Percentiles rank a stretch among this genome's conserved stretches.
These are phyloP conservation scores for Eupelmus urozonus DNA, from an alignment of 2,888 invertebrate species.

Conservation along the genomic window DNA sequence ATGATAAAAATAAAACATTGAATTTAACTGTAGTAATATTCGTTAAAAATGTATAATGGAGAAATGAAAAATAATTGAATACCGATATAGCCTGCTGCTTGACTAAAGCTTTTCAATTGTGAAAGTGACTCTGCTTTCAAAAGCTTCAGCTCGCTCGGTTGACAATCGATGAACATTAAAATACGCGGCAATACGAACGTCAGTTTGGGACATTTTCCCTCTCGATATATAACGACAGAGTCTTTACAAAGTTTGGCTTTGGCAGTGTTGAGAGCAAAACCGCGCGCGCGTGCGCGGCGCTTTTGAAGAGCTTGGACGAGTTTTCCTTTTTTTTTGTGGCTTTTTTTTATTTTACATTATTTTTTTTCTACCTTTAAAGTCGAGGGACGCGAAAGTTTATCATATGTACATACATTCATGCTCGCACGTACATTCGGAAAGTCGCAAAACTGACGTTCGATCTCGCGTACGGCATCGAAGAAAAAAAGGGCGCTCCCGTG, in stretches of 20 bases:
- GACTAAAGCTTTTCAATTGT: not conserved
- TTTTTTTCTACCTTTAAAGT: slow-evolving; percentile 2
- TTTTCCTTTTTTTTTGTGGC: slow-evolving; percentile 12
- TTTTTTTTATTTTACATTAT: not conserved
- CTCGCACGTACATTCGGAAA: not conserved
- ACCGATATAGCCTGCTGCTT: not conserved
- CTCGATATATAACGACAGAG: slow-evolving; percentile 27
- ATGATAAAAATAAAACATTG: not conserved
- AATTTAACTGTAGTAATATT: not conserved
- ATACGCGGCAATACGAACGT: slow-evolving; percentile 37
- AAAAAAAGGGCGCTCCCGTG: slow-evolving; percentile 65
- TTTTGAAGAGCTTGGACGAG: slow-evolving; percentile 53
- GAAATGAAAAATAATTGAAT: slow-evolving; percentile 36
- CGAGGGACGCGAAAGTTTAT: slow-evolving; percentile 39
- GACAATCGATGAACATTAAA: slow-evolving; percentile 23
- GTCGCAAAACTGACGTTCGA: not conserved
- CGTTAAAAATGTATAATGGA: slow-evolving; percentile 9
- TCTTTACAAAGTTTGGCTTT: slow-evolving; percentile 55
- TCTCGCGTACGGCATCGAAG: slow-evolving; percentile 32
- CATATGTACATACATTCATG: slow-evolving; percentile 8
- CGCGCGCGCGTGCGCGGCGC: slow-evolving; percentile 29
- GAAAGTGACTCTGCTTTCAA: slow-evolving; percentile 23
- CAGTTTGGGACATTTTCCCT: slow-evolving; percentile 35
- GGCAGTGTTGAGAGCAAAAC: slow-evolving; percentile 52
- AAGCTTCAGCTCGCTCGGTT: slow-evolving; percentile 15